phyloP scores from a whole-genome alignment of 2,113 vertebrate species.

The Psammodynastes pulverulentus region DNA sequence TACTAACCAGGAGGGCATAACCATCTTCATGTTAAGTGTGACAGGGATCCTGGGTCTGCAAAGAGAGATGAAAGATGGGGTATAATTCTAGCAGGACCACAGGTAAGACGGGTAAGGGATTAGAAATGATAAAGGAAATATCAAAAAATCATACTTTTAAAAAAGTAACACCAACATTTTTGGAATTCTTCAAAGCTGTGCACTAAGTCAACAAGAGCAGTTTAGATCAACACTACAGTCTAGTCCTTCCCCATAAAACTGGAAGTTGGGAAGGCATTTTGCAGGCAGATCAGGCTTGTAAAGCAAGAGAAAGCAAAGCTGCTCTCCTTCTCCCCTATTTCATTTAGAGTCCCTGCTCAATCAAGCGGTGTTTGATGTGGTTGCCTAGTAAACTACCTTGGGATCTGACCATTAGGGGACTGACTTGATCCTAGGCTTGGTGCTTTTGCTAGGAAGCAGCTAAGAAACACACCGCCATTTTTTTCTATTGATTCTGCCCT shows the following conservation, averaged over 20 bases:
- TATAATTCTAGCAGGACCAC: neutral
- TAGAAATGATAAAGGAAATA: neutral
- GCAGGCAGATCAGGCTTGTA: neutral
- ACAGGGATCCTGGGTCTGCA: conserved; percentile 88
- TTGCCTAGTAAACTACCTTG: neutral
- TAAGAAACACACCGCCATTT: fast-evolving
- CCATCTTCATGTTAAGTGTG: conserved; percentile 91
- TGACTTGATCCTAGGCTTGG: neutral
- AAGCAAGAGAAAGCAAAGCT: neutral
- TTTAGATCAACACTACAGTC: neutral
- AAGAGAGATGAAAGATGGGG: neutral
- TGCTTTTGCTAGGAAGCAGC: neutral
- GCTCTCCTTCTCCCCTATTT: neutral
- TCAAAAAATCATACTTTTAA: neutral
- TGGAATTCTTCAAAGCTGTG: neutral
- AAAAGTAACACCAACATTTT: neutral
- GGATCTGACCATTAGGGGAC: neutral
- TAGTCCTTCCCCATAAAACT: neutral
- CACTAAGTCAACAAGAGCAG: neutral
- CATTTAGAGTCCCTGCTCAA: neutral
- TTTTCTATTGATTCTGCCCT: neutral
- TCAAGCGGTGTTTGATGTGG: neutral
- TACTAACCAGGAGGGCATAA: conserved; percentile 95
- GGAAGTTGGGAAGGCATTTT: neutral
- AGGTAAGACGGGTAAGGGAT: neutral